Conservation (phyloP, 2,113 vertebrate genomes). For the Notarius quadriscutis region DNA sequence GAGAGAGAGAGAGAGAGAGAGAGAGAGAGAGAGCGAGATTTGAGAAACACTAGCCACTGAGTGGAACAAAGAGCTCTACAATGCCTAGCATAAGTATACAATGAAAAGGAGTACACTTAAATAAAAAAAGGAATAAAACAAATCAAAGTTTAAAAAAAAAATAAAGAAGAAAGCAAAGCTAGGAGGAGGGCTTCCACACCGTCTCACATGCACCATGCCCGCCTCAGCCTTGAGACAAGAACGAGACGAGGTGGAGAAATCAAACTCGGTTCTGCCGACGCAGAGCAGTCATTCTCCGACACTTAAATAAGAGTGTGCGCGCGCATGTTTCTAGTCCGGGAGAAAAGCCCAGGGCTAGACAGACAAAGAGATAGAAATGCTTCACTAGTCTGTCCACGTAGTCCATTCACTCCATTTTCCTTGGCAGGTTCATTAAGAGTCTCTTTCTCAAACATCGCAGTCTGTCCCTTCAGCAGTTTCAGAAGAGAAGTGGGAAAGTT, state of each 20-base stretch:
- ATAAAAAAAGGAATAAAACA: constrained; percentile 59
- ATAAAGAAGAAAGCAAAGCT: constrained; percentile 53
- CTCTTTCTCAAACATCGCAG: constrained; percentile 64
- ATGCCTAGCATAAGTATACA: constrained; percentile 68
- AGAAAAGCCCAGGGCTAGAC: constrained; percentile 31
- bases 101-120: constrained; percentile 69
- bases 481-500: constrained; percentile 9
- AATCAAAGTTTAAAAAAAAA: constrained; percentile 58
- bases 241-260: constrained; percentile 20
- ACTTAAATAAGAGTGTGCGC: not conserved
- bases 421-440: constrained; percentile 62
- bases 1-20: constrained; percentile 61
- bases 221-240: constrained; percentile 52
- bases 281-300: constrained; percentile 19
- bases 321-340: not conserved
- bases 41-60: constrained; percentile 34
- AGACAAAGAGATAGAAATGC: constrained; percentile 38
- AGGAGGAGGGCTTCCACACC: constrained; percentile 66
- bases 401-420: constrained; percentile 43
- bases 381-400: constrained; percentile 53
- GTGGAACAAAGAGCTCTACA: constrained; percentile 56
- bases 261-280: constrained; percentile 18
- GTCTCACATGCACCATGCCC: constrained; percentile 75
- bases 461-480: constrained; percentile 57
- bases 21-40: constrained; percentile 49